Evolutionary conservation across 2,888 invertebrate species (phyloP).

Genomic region (Mythimna ferrago): DNA sequence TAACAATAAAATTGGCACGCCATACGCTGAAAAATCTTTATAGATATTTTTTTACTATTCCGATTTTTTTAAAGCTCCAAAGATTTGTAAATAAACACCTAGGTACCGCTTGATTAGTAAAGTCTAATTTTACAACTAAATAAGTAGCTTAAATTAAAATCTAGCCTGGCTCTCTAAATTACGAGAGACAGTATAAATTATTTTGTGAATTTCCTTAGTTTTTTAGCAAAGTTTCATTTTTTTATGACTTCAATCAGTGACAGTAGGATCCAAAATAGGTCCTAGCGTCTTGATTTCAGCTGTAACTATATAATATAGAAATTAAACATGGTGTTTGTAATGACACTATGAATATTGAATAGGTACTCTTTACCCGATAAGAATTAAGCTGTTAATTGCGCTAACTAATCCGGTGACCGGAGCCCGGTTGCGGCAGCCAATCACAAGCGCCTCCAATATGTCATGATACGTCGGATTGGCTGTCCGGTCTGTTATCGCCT

Average conservation of each 20-base stretch:
- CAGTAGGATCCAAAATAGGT: neutral
- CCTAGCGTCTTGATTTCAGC: neutral
- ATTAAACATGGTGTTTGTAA: constrained; percentile 37
- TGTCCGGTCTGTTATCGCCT: constrained; percentile 35
- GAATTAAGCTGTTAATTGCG: constrained; percentile 56
- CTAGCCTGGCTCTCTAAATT: neutral
- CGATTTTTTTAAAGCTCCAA: neutral
- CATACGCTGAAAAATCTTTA: constrained; percentile 7
- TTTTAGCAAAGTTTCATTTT: too few relatives aligned
- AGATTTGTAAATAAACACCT: neutral
- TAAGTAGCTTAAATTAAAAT: neutral
- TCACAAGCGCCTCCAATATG: constrained; percentile 34
- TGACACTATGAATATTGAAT: constrained; percentile 43
- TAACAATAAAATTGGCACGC: constrained; percentile 26
- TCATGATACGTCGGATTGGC: constrained; percentile 51
- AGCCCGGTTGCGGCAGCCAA: constrained; percentile 35
- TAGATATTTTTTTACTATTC: constrained; percentile 7
- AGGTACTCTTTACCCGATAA: constrained; percentile 54
- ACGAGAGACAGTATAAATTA: neutral
- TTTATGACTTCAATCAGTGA: neutral
- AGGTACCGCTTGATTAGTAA: neutral
- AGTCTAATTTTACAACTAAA: neutral
- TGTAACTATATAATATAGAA: neutral
- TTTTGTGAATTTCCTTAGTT: neutral
- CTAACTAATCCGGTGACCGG: constrained; percentile 50